Evolutionary conservation across 2,113 vertebrate species (phyloP), one percentile per base, ranked within the genome.

Genomic region (Verasper variegatus): DNA sequence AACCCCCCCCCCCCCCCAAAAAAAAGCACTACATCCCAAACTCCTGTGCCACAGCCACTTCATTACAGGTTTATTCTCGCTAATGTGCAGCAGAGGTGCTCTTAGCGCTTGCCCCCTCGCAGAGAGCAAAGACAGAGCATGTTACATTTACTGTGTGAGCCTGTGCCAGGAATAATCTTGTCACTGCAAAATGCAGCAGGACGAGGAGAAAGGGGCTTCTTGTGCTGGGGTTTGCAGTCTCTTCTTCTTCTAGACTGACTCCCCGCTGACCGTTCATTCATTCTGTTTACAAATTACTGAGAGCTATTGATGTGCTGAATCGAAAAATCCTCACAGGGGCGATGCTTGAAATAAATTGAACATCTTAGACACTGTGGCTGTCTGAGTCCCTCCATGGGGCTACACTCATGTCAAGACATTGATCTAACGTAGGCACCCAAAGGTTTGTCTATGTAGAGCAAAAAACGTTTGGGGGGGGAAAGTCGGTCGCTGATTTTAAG

Each of bases 291-390:
- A 89, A 88, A 86, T 81, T 55, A 78, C 85, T 68, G 69, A 81
- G 69, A 54, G 70, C 57, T 82, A 86, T 81, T 85, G 85, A 91
- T 84, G 88, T 63, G 63, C 60, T 26, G 68, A 90, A 87, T 88
- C 27, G n/a, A 79, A 86, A 86, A 24, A 64, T 13, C 49, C 76
- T 82, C 75, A 40, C 60, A 56, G 84, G 63, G 84, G 67, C 20
- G 4, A 68, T 56, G 71, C 72, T 49, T 78, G 80, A 81, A 65
- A 71, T 83, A 78, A 81, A 92, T 74, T 78, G 68, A 86, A 80
- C 75, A 69, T 78, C 68, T 47, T 66, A 78, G 77, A 79, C 72
- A 42, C 64, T 4, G 35, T 14, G 57, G 70, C 62, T 57, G 60
- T 40, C 54, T 78, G 63, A 72, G 60, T 66, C 52, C 66, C 82